Base-by-base conservation (phyloP, 2,888 invertebrate species). In the Amphipyra tragopoginis region DNA sequence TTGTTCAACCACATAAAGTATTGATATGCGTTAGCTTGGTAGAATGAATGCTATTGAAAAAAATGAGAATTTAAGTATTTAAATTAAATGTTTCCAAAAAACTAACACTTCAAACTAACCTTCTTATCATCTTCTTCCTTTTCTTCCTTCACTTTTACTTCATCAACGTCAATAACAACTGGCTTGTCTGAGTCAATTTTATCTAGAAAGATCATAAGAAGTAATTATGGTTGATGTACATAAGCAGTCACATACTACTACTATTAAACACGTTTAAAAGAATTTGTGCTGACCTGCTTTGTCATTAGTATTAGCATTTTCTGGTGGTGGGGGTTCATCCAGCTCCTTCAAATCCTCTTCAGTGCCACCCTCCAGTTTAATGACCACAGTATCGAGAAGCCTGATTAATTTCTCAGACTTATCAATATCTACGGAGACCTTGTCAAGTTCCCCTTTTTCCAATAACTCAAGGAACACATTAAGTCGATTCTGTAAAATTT, bases 311-410 rank as follows among this genome's bases (percentile, higher is more conserved):
- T 75, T 80, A 8, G 64, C 36, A 63, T 60, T 84, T 80, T 93
- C 93, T 33, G 80, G 82, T 9, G 82, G 81, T 33, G 83, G 74
- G 11, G 96, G 96, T 79, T 97, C 96, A 80, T 99, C 98, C n/a
- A 99, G 95, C 29, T 97, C 95, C 78, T 97, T 97, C 14, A 99
- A 92, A 91, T 99, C 99, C 81, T 98, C 97, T 47, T 98, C 98
- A 0, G 96, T 97, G 0, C 98, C 98, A 15, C 99, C 99, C 93
- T 99, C 99, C 44, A 99, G 95, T 89, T 98, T 98, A 69, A 99
- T 98, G 6, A 99, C 99, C 43, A 98, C 99, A 57, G 99, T 98
- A 90, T 99, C 99, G 62, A 99, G 95, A 9, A 99, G 94, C 76
- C 97, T 97, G 50, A 99, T 96, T 53, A 99, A 93, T 60, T 97